Evolutionary conservation across 1,140 invertebrate species (phyloP), one percentile per base, ranked within the genome.

Genomic region (Penaeus japonicus): DNA sequence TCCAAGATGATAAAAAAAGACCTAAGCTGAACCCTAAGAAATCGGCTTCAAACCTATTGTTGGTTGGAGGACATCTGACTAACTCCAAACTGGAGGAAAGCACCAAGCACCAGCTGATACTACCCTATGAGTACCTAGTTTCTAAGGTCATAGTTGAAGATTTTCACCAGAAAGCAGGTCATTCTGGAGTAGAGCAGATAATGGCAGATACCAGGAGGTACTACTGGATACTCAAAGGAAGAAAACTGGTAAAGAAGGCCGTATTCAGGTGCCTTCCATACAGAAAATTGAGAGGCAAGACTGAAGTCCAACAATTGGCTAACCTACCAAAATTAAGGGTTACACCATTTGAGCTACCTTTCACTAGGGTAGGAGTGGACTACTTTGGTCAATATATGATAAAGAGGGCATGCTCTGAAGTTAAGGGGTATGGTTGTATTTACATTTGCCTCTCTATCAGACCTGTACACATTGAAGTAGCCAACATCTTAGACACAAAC

Each of bases 321-420:
- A 27, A 39, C 22, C 22, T 85, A 5, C 84, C 84, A 22, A 1
- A 15, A 70, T 24, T 3, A 15, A 3, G 70, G 39, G 3, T 85
- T 24, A 85, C 65, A 54, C 12, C 65, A 22, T 35, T 47, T 77
- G 5, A 54, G 65, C 65, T 70, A 5, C 84, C 84, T 30, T 85
- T 85, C 84, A 85, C 20, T 22, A 3, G 53, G n/a, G 62, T 1
- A 10, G 84, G 84, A 79, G 20, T 73, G 75, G 84, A 85, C 39
- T 85, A 35, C 39, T 85, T 85, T 47, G 82, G 54, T 7, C 84
- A 27, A 18, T 85, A 79, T 39, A 35, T 80, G n/a, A 39, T 85
- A 2, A 73, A 73, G 27, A 24, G 27, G 5, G 70, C n/a, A 55
- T 15, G 10, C 20, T 22, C 27, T 24, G 1, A 70, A 24, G 84